Base-by-base conservation (phyloP, 2,113 vertebrate species). In the Phasianus colchicus region DNA sequence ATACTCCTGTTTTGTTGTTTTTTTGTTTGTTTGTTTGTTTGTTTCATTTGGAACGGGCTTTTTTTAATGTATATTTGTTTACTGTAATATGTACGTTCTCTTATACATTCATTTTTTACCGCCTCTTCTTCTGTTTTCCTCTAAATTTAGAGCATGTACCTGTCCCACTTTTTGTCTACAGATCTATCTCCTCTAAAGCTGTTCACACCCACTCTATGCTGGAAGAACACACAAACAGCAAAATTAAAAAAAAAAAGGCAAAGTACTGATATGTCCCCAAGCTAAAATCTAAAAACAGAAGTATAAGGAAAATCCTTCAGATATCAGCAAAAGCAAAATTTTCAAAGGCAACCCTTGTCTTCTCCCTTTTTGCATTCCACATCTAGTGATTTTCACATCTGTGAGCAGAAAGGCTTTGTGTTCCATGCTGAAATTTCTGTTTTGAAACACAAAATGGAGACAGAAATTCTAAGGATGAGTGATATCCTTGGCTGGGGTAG, bases 101-200 rank as follows among this genome's bases (percentile, higher is more conserved):
- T 69, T 36, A 78, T 12, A 34, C 1, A 3, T 40, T 69, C 20
- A 79, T 75, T 84, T 82, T 25, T 54, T n/a, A 48, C 16, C 45
- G 34, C 20, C 14, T 66, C 92, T 55, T 4, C 0, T 2, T 5
- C 11, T 0, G 0, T 14, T 43, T 69, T 74, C 43, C 25, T 75
- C 79, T 22, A 38, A 32, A 8, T 87, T 87, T 85, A 63, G 29
- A 66, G 61, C 30, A 82, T 0, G 0, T 30, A 12, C 48, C 27
- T 92, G 30, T 79, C 45, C 25, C 19, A 76, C 2, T 29, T 78
- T 83, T 47, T 61, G 58, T 32, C n/a, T 73, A 82, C 90, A 90
- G 32, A 71, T 52, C 18, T 63, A 29, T n/a, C 45, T 77, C 17
- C 16, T 85, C 38, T 64, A 54, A 64, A 60, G 19, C 27, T 86